A percentile compares a stretch with the other conserved stretches of the same genome.
These are phyloP conservation scores for Fringilla coelebs DNA, from an alignment of 2,797 vertebrate genomes.

Conservation along the genomic window DNA sequence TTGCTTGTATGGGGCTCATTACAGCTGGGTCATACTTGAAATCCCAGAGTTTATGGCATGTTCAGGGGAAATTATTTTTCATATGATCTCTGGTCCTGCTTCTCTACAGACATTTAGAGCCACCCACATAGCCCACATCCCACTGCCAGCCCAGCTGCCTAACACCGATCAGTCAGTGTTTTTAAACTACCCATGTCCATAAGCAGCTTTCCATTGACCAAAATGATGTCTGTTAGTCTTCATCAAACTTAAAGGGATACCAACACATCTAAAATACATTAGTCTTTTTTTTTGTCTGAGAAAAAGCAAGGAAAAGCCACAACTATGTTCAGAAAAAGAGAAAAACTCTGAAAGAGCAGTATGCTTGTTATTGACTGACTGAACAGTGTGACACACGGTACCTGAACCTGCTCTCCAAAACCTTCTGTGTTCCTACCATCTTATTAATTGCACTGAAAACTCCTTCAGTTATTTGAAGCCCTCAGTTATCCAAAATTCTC, in stretches of 20 bases:
- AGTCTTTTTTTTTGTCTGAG: background rate
- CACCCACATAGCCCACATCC: slow-evolving; percentile 12
- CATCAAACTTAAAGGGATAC: background rate
- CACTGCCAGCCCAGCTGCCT: fast-evolving
- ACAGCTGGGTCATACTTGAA: slow-evolving; percentile 45
- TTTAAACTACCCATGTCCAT: background rate
- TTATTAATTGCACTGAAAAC: background rate
- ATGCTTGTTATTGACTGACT: background rate
- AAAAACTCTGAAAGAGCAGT: background rate
- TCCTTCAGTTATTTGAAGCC: background rate
- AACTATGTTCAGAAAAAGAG: background rate
- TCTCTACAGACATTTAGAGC: background rate
- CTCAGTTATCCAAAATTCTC: slow-evolving; percentile 44
- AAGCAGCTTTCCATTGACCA: background rate
- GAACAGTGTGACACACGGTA: background rate
- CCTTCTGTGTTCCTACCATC: background rate
- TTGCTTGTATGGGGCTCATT: slow-evolving; percentile 54
- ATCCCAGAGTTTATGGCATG: slow-evolving; percentile 13
- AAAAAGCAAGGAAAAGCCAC: background rate
- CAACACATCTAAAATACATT: background rate
- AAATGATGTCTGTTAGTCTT: background rate
- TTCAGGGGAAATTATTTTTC: slow-evolving; percentile 41
- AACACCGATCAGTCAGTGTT: fast-evolving
- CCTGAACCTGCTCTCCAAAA: background rate
- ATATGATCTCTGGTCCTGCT: slow-evolving; percentile 13